A percentile compares a stretch with the other conserved stretches of the same genome.
phyloP scores from a whole-genome alignment of 2,888 invertebrate species.

The Acleris holmiana region DNA sequence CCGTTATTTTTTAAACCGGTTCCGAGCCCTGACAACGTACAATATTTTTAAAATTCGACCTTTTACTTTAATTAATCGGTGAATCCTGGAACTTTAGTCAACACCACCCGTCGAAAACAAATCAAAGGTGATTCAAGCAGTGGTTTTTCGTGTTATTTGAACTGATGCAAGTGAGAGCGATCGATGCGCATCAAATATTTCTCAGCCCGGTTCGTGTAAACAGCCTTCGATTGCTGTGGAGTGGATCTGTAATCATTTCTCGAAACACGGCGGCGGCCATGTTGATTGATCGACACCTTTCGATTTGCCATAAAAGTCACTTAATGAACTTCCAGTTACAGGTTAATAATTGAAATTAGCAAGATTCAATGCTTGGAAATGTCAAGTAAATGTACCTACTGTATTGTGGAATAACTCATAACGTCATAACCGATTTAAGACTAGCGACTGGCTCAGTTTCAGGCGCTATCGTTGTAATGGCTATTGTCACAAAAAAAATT shows the following conservation, averaged over 20 bases:
- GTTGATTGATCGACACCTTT: conserved; percentile 2
- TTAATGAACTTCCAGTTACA: neutral
- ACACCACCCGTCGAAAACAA: neutral
- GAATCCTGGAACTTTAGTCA: neutral
- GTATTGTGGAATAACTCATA: neutral
- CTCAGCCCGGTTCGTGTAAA: conserved; percentile 5
- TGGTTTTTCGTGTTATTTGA: conserved; percentile 43
- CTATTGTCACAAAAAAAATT: too few relatives aligned
- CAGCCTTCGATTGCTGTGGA: conserved; percentile 13
- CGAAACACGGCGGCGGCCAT: neutral
- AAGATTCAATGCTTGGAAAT: neutral
- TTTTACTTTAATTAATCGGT: too few relatives aligned
- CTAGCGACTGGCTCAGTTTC: too few relatives aligned
- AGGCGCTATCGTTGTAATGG: too few relatives aligned
- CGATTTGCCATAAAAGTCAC: neutral
- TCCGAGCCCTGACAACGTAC: too few relatives aligned
- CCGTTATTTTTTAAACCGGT: too few relatives aligned
- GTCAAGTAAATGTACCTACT: neutral
- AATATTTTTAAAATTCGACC: too few relatives aligned
- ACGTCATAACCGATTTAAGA: too few relatives aligned
- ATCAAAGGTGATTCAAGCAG: neutral
- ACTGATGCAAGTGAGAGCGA: conserved; percentile 49
- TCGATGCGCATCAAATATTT: conserved; percentile 56
- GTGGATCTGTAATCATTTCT: conserved; percentile 7
- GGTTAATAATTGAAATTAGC: neutral